A percentile compares a stretch with the other conserved stretches of the same genome.
Conservation (phyloP, 2,797 vertebrate species). For the Sciurus carolinensis region DNA sequence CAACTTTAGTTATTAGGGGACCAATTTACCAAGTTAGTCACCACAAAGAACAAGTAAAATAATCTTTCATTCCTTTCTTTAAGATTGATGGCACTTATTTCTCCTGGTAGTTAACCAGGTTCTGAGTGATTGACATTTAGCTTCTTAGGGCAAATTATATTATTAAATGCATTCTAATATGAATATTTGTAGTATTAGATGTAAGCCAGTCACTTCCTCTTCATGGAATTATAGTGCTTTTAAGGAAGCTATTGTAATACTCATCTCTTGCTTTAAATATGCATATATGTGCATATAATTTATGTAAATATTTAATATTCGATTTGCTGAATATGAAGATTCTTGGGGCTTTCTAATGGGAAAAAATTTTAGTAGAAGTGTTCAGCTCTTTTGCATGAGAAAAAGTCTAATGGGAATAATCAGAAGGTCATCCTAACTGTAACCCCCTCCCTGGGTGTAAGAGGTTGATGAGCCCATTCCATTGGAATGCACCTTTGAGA, state of each 20-base stretch:
- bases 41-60: neutral
- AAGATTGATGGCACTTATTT: neutral
- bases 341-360: neutral
- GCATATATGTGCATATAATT: neutral
- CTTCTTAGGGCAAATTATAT: constrained; percentile 1
- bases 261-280: neutral
- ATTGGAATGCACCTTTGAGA: neutral
- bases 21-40: neutral
- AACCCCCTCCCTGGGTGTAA: neutral
- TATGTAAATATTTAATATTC: neutral
- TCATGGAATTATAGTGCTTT: neutral
- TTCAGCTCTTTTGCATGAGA: neutral
- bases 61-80: neutral
- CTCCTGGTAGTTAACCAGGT: constrained; percentile 6
- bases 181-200: constrained; percentile 45
- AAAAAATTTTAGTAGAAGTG: neutral
- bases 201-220: constrained; percentile 28
- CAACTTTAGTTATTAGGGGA: neutral
- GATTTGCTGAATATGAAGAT: neutral
- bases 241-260: neutral
- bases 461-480: neutral
- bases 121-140: constrained; percentile 18
- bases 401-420: neutral
- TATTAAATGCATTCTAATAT: constrained; percentile 42
- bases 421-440: neutral